Conservation (phyloP, 2,888 invertebrate genomes). For the Thecocarcelia acutangulata region DNA sequence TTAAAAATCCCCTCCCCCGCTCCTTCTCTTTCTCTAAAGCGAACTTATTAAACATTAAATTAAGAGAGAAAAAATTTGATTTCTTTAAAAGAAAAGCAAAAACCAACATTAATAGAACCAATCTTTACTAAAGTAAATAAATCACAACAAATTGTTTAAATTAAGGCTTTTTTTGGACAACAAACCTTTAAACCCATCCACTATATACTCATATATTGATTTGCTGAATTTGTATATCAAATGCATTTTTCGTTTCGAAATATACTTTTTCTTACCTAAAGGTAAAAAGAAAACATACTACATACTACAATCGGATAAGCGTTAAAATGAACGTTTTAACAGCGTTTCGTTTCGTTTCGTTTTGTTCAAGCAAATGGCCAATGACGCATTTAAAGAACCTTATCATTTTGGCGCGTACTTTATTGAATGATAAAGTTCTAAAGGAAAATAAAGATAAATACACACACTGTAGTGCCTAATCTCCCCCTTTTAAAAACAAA, state of each 20-base stretch:
- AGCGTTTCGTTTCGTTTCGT: not conserved
- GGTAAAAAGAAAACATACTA: constrained; percentile 52
- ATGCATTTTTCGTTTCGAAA: constrained; percentile 47
- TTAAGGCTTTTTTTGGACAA: constrained; percentile 51
- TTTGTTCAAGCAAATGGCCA: not conserved
- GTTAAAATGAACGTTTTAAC: not conserved
- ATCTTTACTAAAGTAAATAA: constrained; percentile 52
- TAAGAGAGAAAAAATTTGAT: constrained; percentile 24
- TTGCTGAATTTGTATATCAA: constrained; percentile 61
- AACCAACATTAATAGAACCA: constrained; percentile 70
- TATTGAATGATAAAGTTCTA: constrained; percentile 49
- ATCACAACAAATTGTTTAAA: constrained; percentile 39
- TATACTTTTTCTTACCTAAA: constrained; percentile 51
- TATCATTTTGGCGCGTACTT: constrained; percentile 32
- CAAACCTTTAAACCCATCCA: constrained; percentile 6
- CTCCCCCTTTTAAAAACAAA: constrained; percentile 75
- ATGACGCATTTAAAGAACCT: not conserved
- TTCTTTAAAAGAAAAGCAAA: constrained; percentile 59
- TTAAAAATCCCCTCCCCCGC: not conserved
- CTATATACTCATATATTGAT: constrained; percentile 57
- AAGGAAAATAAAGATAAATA: constrained; percentile 64
- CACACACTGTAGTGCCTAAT: constrained; percentile 80
- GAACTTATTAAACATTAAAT: not conserved
- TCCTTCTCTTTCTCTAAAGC: not conserved
- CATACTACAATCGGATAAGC: not conserved